Base-by-base conservation (phyloP, 2,888 invertebrate species). In the Xestia xanthographa region DNA sequence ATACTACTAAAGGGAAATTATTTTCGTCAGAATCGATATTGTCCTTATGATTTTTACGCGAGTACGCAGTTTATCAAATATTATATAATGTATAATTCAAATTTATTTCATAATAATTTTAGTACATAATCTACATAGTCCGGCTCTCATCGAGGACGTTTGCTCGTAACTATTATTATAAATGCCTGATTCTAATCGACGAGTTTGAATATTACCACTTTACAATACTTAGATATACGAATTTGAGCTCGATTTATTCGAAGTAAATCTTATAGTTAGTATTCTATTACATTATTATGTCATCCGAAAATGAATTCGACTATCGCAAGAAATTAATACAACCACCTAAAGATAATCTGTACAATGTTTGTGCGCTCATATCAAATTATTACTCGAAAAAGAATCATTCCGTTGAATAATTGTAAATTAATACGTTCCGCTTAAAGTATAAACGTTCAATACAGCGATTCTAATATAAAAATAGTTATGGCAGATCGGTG, bases 11-110 rank as follows among this genome's bases (percentile, higher is more conserved):
- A 91, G 92, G 93, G 94, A 91, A 93, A 91, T 95, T 90, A 93
- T 92, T 93, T 95, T 95, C 94, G 93, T 95, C 95, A 94, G 93
- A 94, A 94, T 95, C 95, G 95, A 96, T 96, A 96, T 96, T 96
- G 96, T 96, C 96, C 95, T 94, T 95, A 96, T 94, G 93, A 94
- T 95, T 95, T 95, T 96, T 96, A 95, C 95, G 96, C 95, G 94
- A 95, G 95, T 95, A 95, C 95, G 95, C 93, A 93, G 95, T 94
- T 94, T 95, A 95, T 94, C 94, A 95, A 95, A 95, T 94, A 94
- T 94, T 95, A 95, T 86, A 86, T 88, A 93, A 95, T 94, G 93
- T 95, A 94, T 94, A 93, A 93, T 93, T 92, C 92, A 93, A 92
- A 92, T 92, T 92, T 92, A 93, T 91, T 92, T 90, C 91, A 91